Percentiles rank a stretch among this genome's conserved stretches.
Evolutionary conservation across 2,797 vertebrate genomes (phyloP).

Genomic region (Helicolenus hilgendorfi): DNA sequence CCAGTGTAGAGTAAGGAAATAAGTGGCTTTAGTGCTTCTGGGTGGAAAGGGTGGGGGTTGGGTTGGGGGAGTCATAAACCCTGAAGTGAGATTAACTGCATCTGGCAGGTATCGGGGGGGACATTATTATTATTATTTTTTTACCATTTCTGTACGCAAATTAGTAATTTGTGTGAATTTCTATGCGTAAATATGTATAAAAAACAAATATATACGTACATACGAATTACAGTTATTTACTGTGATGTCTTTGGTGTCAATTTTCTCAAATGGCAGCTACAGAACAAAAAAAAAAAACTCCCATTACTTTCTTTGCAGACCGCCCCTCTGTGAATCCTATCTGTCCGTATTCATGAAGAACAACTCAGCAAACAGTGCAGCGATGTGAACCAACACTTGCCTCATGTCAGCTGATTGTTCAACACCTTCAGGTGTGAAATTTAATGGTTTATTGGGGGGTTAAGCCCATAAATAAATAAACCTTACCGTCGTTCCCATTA

Average conservation of each 20-base stretch:
- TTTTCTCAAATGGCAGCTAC: not conserved
- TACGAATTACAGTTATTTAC: not conserved
- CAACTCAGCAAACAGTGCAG: not conserved
- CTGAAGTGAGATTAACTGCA: not conserved
- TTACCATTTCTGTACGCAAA: not conserved
- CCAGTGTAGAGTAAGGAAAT: not conserved
- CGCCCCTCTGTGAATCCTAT: not conserved
- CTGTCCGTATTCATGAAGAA: not conserved
- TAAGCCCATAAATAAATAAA: conserved; percentile 15
- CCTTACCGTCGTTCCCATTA: not conserved
- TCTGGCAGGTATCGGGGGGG: not conserved
- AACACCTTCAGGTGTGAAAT: conserved; percentile 19
- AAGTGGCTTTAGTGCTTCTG: not conserved
- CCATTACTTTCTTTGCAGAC: not conserved
- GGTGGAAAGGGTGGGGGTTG: not conserved
- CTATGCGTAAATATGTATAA: not conserved
- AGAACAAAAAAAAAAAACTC: not conserved
- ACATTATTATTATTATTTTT: not conserved
- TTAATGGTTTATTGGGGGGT: not conserved
- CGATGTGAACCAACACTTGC: not conserved
- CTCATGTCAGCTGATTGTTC: not conserved
- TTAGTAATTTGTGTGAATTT: not conserved
- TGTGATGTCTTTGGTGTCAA: not conserved
- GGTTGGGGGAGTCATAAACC: not conserved
- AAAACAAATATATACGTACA: not conserved